phyloP scores from a whole-genome alignment of 92 coral and sea anemone species.

The Diadumene lineata region DNA sequence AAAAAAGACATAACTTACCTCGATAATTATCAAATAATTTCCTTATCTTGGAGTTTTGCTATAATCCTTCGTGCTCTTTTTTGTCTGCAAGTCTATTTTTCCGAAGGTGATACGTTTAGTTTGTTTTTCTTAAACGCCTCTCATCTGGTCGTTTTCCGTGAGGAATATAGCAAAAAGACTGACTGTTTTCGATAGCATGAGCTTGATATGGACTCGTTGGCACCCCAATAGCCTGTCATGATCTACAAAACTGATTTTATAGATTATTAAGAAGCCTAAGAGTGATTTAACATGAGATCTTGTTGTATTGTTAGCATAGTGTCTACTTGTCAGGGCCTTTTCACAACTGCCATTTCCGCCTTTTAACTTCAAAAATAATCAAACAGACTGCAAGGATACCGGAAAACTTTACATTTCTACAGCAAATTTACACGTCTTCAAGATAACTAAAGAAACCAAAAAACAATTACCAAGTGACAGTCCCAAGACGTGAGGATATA shows the following conservation, averaged over 20 bases:
- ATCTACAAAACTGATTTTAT: not conserved
- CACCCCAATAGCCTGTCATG: not conserved
- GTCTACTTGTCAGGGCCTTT: not conserved
- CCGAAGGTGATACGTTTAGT: not conserved
- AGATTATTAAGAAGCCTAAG: not conserved
- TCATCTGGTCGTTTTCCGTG: not conserved
- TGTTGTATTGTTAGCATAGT: slow-evolving; percentile 17
- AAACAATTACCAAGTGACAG: not conserved
- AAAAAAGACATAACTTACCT: not conserved
- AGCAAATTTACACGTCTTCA: slow-evolving; percentile 5
- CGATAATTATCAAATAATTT: not conserved
- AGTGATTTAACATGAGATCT: slow-evolving; percentile 5
- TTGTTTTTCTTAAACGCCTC: not conserved
- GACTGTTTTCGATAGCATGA: not conserved
- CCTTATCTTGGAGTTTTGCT: not conserved
- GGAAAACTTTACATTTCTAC: not conserved
- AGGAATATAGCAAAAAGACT: not conserved
- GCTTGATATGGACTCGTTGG: not conserved
- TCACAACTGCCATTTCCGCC: not conserved
- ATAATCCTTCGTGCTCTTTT: not conserved
- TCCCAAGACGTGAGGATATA: not conserved
- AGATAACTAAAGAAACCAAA: not conserved
- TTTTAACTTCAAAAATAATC: slow-evolving; percentile 11
- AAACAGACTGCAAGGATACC: not conserved
- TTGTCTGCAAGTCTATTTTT: not conserved